Evolutionary conservation across 2,113 vertebrate species (phyloP), one percentile per base, ranked within the genome.

Genomic region (Platysteira castanea): DNA sequence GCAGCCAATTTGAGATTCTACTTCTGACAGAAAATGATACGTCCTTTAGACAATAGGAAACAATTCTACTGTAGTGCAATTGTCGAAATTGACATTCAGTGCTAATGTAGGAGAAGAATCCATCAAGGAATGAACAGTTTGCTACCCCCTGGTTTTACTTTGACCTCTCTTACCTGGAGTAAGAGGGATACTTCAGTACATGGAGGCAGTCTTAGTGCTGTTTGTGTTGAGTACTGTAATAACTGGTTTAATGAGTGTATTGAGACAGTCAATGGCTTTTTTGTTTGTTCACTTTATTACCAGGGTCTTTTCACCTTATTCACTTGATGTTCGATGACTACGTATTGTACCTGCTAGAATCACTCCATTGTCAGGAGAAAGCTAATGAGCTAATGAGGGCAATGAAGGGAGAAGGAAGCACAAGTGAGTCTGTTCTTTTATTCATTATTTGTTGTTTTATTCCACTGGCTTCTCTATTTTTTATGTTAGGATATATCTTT

Each of bases 271-370:
- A 95, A 94, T 92, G 75, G 80, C 74, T 95, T 89, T 94, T 90
- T 75, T 87, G 65, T 92, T 90, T 88, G 16, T 94, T 82, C 85
- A 69, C 80, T 93, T 95, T 90, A 81, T 94, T 65, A 41, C 64
- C 97, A 99, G 99, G 99, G 30, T 99, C 99, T 68, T 99, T 99
- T 93, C 99, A 99, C 97, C 98, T 99, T 96, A 99, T 99, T 89
- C 99, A 99, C 77, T 97, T 99, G 97, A 99, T 99, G 99, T 99
- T 99, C 65, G 99, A 99, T 90, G 99, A 99, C 96, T 99, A 99
- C 8, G 99, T 99, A 73, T 98, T 99, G 77, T 99, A 99, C 97
- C 98, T 99, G 94, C 97, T 99, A 96, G 99, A 99, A 94, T 99
- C 99, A 23, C 98, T 99, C 70, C 99, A 99, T 91, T 99, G 99